Evolutionary conservation across 2,113 vertebrate species (phyloP).

Genomic region (Poeciliopsis occidentalis): DNA sequence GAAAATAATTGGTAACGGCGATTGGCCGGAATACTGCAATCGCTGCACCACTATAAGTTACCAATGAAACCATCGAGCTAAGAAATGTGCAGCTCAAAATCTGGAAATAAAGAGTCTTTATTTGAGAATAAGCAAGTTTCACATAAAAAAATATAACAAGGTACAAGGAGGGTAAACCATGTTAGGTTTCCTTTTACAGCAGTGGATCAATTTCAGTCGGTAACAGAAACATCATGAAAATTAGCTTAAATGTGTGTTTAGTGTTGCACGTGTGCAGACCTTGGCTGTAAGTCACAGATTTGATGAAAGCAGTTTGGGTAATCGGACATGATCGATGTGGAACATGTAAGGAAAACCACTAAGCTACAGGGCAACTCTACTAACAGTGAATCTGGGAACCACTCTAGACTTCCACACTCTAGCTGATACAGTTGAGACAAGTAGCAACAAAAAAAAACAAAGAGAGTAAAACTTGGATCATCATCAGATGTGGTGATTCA

Average conservation of each 20-base stretch:
- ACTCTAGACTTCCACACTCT: not conserved
- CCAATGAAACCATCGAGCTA: not conserved
- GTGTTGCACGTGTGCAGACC: slow-evolving; percentile 40
- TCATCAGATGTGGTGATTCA: slow-evolving; percentile 68
- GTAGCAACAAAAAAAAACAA: not conserved
- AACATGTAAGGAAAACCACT: not conserved
- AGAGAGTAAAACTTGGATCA: not conserved
- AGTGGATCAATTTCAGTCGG: slow-evolving; percentile 1
- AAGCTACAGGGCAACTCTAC: slow-evolving; percentile 17
- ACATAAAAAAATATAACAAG: slow-evolving; percentile 2
- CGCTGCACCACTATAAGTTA: not conserved
- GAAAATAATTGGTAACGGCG: too few relatives aligned
- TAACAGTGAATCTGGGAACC: not conserved
- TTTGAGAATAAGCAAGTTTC: slow-evolving; percentile 25
- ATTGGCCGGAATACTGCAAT: too few relatives aligned
- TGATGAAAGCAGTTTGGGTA: slow-evolving; percentile 24
- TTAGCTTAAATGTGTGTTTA: slow-evolving; percentile 48
- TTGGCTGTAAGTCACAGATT: not conserved
- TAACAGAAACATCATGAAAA: slow-evolving; percentile 17
- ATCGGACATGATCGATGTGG: not conserved
- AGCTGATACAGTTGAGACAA: not conserved
- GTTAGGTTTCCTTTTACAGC: slow-evolving; percentile 21
- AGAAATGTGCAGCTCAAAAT: not conserved
- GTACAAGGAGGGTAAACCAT: slow-evolving; percentile 30
- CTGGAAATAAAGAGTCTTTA: slow-evolving; percentile 44